A percentile compares a stretch with the other conserved stretches of the same genome.
phyloP scores from a whole-genome alignment of 2,888 invertebrate species.

The Lottia gigantea region DNA sequence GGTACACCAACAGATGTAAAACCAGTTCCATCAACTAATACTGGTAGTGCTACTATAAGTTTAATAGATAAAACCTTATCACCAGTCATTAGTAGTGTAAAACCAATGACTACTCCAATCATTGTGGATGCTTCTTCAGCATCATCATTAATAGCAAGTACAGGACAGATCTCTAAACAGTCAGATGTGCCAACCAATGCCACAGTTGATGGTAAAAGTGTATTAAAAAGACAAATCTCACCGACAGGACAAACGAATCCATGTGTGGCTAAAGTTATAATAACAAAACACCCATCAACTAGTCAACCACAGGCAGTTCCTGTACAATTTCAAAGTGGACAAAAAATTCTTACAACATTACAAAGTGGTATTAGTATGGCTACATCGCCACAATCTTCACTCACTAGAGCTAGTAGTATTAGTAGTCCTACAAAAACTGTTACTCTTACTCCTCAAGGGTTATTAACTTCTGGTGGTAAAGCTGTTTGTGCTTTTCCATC shows the following conservation, averaged over 20 bases:
- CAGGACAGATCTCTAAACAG: background rate
- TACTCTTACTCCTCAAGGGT: conserved; percentile 74
- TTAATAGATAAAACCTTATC: background rate
- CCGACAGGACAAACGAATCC: conserved; percentile 40
- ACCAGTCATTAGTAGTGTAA: background rate
- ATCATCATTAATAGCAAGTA: background rate
- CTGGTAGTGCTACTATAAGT: background rate
- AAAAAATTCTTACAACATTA: conserved; percentile 13
- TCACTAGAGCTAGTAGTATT: conserved; percentile 14
- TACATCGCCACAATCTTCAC: conserved; percentile 27
- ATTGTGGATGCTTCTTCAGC: background rate
- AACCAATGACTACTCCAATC: background rate
- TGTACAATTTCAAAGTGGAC: conserved; percentile 36
- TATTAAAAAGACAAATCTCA: conserved; percentile 32
- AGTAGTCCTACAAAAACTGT: conserved; percentile 73
- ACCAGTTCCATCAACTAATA: conserved; percentile 6
- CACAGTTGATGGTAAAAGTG: conserved; percentile 27
- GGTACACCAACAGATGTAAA: conserved; percentile 16
- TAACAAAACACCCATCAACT: conserved; percentile 61
- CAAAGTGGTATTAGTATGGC: conserved; percentile 30
- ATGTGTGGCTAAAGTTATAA: conserved; percentile 65
- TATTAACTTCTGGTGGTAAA: conserved; percentile 55
- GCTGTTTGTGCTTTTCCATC: conserved; percentile 51
- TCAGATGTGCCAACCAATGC: conserved; percentile 21
- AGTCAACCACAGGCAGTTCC: conserved; percentile 60